A percentile compares a stretch with the other conserved stretches of the same genome.
Conservation (phyloP, 2,797 vertebrate genomes). For the Oceanodroma leucorhoa region DNA sequence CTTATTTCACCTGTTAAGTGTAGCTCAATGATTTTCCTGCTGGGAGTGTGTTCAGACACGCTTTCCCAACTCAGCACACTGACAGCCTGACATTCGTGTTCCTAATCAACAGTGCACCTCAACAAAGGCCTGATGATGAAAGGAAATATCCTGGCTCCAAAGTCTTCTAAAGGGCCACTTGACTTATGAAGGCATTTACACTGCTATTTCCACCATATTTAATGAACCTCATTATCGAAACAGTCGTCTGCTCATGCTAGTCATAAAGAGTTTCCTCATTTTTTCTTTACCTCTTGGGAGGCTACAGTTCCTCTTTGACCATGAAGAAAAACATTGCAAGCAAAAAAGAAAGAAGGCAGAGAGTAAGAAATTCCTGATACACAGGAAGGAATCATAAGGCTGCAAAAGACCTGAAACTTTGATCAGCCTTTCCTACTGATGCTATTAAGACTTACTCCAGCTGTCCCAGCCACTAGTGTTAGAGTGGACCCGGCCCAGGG, state of each 20-base stretch:
- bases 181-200: conserved; percentile 62
- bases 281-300: not conserved
- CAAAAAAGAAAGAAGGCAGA: not conserved
- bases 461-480: not conserved
- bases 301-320: not conserved
- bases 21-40: conserved; percentile 33
- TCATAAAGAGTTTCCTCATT: conserved; percentile 12
- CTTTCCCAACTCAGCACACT: conserved; percentile 19
- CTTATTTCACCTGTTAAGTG: conserved; percentile 34
- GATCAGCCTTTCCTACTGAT: not conserved
- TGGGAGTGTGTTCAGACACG: conserved; percentile 18
- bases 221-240: conserved; percentile 57
- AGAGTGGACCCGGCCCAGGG: not conserved
- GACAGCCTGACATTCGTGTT: conserved; percentile 59
- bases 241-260: not conserved
- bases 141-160: conserved; percentile 58
- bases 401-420: conserved; percentile 1
- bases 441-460: not conserved
- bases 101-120: conserved; percentile 63
- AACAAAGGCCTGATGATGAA: conserved; percentile 63
- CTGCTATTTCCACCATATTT: conserved; percentile 53
- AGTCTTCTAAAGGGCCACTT: conserved; percentile 59
- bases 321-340: not conserved
- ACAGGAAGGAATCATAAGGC: not conserved
- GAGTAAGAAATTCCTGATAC: not conserved